Conservation (phyloP, 2,113 vertebrate species). For the Tyrannus savana region DNA sequence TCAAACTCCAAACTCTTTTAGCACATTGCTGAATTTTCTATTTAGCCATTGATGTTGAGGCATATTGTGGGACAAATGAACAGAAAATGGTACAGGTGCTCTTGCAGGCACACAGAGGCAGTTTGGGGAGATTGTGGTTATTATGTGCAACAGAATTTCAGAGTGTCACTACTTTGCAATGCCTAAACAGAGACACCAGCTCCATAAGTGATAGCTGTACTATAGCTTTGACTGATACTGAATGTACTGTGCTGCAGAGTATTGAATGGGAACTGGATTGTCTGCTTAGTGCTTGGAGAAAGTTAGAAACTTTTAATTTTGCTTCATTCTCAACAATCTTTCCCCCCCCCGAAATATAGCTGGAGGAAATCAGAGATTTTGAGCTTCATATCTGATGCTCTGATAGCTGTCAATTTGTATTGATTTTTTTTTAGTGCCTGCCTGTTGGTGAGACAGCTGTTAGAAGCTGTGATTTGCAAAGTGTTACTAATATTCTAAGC, state of each 20-base stretch:
- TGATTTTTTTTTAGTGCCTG: neutral
- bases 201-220: neutral
- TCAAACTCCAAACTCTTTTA: neutral
- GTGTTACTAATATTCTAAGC: neutral
- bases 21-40: neutral
- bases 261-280: neutral
- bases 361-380: neutral
- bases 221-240: neutral
- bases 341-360: neutral
- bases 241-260: neutral
- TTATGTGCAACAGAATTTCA: neutral
- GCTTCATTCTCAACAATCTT: neutral
- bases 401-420: neutral
- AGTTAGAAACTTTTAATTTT: neutral
- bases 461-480: neutral
- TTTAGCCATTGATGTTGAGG: neutral
- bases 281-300: neutral
- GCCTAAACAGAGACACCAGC: neutral
- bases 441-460: neutral
- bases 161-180: neutral
- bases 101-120: neutral
- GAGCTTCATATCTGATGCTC: neutral
- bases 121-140: neutral
- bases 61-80: neutral
- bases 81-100: neutral